Base-by-base conservation (phyloP, 2,888 invertebrate species). In the Cryptocephalus moraei region DNA sequence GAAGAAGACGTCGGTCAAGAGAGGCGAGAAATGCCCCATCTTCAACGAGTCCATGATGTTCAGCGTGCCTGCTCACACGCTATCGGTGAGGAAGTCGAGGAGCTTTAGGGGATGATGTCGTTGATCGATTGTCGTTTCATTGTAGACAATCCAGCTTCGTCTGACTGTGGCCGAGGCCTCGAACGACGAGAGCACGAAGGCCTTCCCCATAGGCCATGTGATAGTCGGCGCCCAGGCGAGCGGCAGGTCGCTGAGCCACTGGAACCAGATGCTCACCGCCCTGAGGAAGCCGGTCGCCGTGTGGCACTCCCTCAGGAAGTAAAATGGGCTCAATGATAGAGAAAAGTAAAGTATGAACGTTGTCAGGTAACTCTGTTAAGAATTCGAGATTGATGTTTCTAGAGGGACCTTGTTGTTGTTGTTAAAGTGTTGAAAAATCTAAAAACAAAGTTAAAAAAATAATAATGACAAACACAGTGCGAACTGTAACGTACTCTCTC, bases 1-100 rank as follows among this genome's bases (percentile, higher is more conserved):
- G 69, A 88, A 88, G 71, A 84, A 83, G 63, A 89, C 88, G 22
- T 80, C 85, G 11, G 75, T 81, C 10, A 88, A 88, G 63, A 77
- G 80, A 54, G 80, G 80, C 34, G 87, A 88, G 61, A 76, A 78
- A 45, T 81, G 82, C 63, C 87, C 87, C 1, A 86, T 86, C 54
- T 89, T 86, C 67, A 89, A 89, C 66, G 89, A 89, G 69, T 83
- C 87, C 12, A 86, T 89, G 78, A 88, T 87, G 60, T 89, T 89
- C 69, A 85, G 81, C 59, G 82, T 89, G 47, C 86, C 88, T 54
- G 79, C 84, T 12, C 80, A 82, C 59, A 76, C 81, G 46, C 68
- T 84, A 59, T 79, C 81, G 73, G 84, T 82, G 65, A 65, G 59
- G 56, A 11, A 41, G 14, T 14, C 2, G 14, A 14, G 4, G 6